phyloP scores from a whole-genome alignment of 2,797 vertebrate species.

The Sebastes hopkinsi region DNA sequence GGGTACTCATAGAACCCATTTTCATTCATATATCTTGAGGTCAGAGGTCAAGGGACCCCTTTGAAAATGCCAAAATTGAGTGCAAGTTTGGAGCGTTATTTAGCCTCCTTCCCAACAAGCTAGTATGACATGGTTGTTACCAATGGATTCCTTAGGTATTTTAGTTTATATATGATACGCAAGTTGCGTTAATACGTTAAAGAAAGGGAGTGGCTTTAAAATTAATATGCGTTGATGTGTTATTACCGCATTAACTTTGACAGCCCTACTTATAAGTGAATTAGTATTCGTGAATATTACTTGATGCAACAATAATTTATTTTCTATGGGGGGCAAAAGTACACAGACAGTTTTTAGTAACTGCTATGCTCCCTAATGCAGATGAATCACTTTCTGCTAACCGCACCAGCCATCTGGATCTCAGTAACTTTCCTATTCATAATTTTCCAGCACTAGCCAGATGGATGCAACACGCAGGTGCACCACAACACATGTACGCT shows the following conservation, averaged over 20 bases:
- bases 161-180: no score
- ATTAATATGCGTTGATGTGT: fast-evolving
- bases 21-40: no score
- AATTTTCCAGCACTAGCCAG: slow-evolving; percentile 37
- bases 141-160: no score
- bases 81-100: no score
- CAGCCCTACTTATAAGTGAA: background rate
- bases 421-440: slow-evolving; percentile 48
- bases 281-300: background rate
- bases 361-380: slow-evolving; percentile 21
- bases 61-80: no score
- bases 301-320: slow-evolving; percentile 5
- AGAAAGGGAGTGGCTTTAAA: no score
- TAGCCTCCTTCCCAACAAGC: no score
- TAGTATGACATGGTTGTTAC: no score
- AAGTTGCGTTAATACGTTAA: no score
- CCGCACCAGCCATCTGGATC: slow-evolving; percentile 42
- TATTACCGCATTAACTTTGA: background rate
- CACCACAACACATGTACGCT: slow-evolving; percentile 41
- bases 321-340: background rate
- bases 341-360: background rate
- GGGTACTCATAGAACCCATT: no score
- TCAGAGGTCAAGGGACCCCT: no score
- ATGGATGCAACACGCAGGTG: slow-evolving; percentile 59
- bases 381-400: slow-evolving; percentile 35